These are phyloP conservation scores for Diorhabda elongata DNA, from an alignment of 1,140 invertebrate species.

Conservation along the genomic window DNA sequence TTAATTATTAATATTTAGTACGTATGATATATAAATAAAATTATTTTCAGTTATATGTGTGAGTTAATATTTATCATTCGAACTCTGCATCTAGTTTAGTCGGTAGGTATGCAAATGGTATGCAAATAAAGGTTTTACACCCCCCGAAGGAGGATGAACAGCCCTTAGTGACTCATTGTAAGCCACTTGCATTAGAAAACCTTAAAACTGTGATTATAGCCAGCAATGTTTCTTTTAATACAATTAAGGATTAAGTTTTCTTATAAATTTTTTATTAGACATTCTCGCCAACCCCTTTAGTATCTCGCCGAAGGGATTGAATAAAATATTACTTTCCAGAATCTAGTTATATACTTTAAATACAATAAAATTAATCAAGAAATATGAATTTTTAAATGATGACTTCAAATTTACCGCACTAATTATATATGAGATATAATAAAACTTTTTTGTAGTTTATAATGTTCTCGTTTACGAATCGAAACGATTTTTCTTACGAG, in stretches of 20 bases:
- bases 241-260: not conserved
- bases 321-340: not conserved
- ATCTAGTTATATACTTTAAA: conserved; percentile 4
- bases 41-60: no score
- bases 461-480: no score
- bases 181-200: not conserved
- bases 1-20: no score
- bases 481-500: no score
- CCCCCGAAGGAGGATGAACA: not conserved
- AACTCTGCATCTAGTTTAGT: not conserved
- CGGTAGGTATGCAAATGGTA: not conserved
- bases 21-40: no score
- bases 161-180: not conserved
- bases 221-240: not conserved
- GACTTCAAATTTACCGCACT: no score
- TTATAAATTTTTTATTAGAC: not conserved
- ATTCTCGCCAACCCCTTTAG: not conserved
- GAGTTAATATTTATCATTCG: not conserved
- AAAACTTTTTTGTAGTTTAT: no score
- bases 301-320: not conserved
- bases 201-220: not conserved
- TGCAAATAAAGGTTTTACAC: not conserved
- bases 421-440: no score
- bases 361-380: not conserved
- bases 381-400: no score